Percentiles rank a stretch among this genome's conserved stretches.
Conservation (phyloP, 2,113 vertebrate species). For the Platysteira castanea region DNA sequence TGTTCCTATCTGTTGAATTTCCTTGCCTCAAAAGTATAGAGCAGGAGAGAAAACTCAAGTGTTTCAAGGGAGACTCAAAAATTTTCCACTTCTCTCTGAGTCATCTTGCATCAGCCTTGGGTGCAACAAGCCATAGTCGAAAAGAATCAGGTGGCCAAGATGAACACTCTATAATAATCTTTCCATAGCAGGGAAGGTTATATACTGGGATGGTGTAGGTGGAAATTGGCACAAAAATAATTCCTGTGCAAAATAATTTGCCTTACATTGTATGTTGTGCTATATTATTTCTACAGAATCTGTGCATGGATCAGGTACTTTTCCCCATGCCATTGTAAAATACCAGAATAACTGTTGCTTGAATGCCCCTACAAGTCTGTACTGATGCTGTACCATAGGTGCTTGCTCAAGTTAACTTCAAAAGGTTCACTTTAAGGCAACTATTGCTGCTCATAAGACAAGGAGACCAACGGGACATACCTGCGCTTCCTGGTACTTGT, state of each 20-base stretch:
- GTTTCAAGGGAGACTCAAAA: neutral
- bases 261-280: neutral
- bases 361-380: neutral
- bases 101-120: neutral
- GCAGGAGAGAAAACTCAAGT: neutral
- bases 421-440: neutral
- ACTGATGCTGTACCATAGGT: neutral
- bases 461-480: neutral
- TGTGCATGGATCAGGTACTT: neutral
- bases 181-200: neutral
- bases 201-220: neutral
- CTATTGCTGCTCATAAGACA: neutral
- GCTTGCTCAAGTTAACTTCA: neutral
- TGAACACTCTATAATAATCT: fast-evolving
- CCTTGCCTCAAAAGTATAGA: neutral
- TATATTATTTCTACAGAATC: neutral
- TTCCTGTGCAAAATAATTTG: neutral
- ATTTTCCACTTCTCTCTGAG: neutral
- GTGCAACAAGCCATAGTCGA: neutral
- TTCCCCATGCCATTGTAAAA: neutral
- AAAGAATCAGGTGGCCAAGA: neutral
- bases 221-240: neutral
- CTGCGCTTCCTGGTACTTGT: neutral
- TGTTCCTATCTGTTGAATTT: slow-evolving; percentile 55
- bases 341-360: neutral